Base-by-base conservation (phyloP, 2,113 vertebrate genomes). In the Plestiodon gilberti region DNA sequence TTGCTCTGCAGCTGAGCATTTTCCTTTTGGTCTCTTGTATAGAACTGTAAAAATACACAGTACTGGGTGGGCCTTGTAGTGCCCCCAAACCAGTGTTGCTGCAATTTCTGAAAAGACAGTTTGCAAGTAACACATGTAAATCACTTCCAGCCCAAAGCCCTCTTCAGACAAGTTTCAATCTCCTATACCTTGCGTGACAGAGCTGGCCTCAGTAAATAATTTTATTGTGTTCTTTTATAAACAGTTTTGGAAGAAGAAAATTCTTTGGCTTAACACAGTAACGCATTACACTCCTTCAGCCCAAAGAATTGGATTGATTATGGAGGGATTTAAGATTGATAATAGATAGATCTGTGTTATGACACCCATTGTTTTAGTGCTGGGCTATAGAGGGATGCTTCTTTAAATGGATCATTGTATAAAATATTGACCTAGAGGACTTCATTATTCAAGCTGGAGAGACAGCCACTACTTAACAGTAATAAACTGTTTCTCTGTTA, bases 341-440 rank as follows among this genome's bases (percentile, higher is more conserved):
- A 98, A 97, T 94, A 91, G 92, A 94, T 95, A 96, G 96, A 93
- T 97, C 96, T 96, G 94, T 98, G 95, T 97, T 98, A 97, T 98
- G 97, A 97, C 97, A 98, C 94, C 95, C 96, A 98, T 98, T 98
- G 97, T 98, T 98, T 98, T 96, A 97, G 96, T 96, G 95, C 93
- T 96, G 95, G 94, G 96, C 96, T 94, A 94, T 94, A 96, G 96
- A 97, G 95, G 93, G 96, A 96, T 96, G 95, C 95, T 96, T 97
- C 94, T 96, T 96, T 98, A 99, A 98, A 98, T 97, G 97, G 96
- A 98, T 98, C 97, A 96, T 95, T 97, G 97, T 98, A 97, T 98
- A 99, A 98, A 98, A 98, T 98, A 98, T 97, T 98, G 97, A 98
- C 97, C 97, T 97, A 93, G 94, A 97, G 95, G 96, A 97, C 96